Conservation (phyloP, 2,113 vertebrate species). For the Phainopepla nitens region DNA sequence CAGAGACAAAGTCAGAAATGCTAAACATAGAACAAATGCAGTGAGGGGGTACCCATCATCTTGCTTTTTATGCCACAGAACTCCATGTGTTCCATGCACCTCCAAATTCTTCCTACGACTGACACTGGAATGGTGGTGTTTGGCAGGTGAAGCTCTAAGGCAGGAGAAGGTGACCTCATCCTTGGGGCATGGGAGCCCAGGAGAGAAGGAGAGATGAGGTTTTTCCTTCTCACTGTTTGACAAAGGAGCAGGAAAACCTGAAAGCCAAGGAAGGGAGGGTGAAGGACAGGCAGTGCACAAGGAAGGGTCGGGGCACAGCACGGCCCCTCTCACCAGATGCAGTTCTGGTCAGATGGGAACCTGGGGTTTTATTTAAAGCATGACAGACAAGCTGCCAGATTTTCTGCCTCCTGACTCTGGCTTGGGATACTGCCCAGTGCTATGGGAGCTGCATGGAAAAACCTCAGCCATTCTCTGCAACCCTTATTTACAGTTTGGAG, state of each 20-base stretch:
- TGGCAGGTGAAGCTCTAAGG: neutral
- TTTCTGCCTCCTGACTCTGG: neutral
- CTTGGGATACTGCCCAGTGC: neutral
- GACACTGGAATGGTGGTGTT: accelerated
- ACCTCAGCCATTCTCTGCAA: neutral
- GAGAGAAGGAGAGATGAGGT: neutral
- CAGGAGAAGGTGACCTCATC: neutral
- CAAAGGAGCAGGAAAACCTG: neutral
- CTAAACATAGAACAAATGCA: neutral
- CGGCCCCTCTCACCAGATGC: neutral
- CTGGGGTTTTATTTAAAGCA: neutral
- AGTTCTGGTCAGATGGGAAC: neutral
- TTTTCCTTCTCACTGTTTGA: neutral
- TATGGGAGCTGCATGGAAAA: neutral
- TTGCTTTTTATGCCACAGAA: neutral
- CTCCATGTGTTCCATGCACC: neutral
- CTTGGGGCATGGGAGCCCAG: neutral
- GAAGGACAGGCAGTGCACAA: neutral
- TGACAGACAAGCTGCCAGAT: accelerated
- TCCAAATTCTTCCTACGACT: neutral
- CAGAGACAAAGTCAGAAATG: neutral
- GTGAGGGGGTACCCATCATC: neutral
- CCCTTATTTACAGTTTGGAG: neutral
- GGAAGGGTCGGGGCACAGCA: accelerated
- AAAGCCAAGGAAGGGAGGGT: neutral